Evolutionary conservation across 2,888 invertebrate species (phyloP).

Genomic region (Aleiodes leptofemur): DNA sequence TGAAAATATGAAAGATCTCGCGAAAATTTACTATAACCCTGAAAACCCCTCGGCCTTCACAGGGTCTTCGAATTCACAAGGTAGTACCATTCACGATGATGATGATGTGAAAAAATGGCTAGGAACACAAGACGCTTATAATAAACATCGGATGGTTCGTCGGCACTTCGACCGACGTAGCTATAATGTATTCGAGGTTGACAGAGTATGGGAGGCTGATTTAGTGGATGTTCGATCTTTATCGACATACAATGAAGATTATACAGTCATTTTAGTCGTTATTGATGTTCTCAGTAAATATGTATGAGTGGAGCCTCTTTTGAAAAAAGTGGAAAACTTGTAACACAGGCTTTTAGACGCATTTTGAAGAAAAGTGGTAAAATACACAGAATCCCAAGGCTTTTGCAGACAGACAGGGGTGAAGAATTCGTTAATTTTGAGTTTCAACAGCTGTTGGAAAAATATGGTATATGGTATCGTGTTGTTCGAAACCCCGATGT

Average conservation of each 20-base stretch:
- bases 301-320: constrained; percentile 58
- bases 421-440: constrained; percentile 56
- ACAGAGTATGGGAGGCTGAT: constrained; percentile 51
- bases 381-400: too few species aligned
- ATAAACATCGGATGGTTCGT: too few species aligned
- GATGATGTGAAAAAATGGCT: too few species aligned
- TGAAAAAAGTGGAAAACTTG: constrained; percentile 1
- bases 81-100: too few species aligned
- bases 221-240: constrained; percentile 24
- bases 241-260: constrained; percentile 36
- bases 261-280: constrained; percentile 51
- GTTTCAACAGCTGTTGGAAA: constrained; percentile 46
- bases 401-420: constrained; percentile 59
- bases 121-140: too few species aligned
- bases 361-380: too few species aligned
- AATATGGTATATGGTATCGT: constrained; percentile 56
- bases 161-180: constrained; percentile 19
- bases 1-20: too few species aligned
- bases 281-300: constrained; percentile 57
- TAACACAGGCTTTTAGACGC: too few species aligned
- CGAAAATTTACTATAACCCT: too few species aligned
- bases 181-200: too few species aligned
- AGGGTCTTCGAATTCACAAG: too few species aligned
- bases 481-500: constrained; percentile 49
- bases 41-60: too few species aligned